Conservation (phyloP, 2,888 invertebrate genomes). For the Acanthococcus lagerstroemiae region DNA sequence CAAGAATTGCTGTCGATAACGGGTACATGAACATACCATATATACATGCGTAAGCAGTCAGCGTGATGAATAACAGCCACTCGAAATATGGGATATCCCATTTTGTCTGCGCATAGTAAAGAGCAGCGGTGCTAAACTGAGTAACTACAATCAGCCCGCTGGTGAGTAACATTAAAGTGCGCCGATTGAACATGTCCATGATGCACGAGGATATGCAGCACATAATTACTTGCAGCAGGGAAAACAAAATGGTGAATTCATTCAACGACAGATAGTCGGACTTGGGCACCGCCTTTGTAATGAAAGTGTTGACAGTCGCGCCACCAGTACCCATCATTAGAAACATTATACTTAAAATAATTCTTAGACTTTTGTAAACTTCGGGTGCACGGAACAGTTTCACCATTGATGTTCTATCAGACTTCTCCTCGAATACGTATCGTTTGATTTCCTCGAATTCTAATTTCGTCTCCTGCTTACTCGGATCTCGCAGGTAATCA, state of each 20-base stretch:
- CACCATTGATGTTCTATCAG: too few relatives aligned
- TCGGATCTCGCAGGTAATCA: too few relatives aligned
- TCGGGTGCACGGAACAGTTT: too few relatives aligned
- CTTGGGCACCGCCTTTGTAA: too few relatives aligned
- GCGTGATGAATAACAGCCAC: not conserved
- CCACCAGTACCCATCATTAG: too few relatives aligned
- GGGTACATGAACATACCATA: not conserved
- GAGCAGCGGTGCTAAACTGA: not conserved
- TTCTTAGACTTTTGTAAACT: too few relatives aligned
- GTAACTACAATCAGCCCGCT: not conserved
- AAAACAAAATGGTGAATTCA: not conserved
- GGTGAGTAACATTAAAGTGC: not conserved
- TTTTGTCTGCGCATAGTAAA: not conserved
- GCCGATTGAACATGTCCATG: not conserved
- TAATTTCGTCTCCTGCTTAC: too few relatives aligned
- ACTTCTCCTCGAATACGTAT: too few relatives aligned
- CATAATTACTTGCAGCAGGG: not conserved
- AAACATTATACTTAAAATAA: too few relatives aligned
- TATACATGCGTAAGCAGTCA: not conserved
- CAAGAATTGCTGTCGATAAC: not conserved
- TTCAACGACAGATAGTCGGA: too few relatives aligned
- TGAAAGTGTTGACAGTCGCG: too few relatives aligned
- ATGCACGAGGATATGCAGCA: not conserved
- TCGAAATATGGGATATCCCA: not conserved
- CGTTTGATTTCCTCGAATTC: too few relatives aligned